Percentiles rank a stretch among this genome's conserved stretches.
phyloP scores from a whole-genome alignment of 2,113 vertebrate genomes.

The Romanogobio albipinnatus region DNA sequence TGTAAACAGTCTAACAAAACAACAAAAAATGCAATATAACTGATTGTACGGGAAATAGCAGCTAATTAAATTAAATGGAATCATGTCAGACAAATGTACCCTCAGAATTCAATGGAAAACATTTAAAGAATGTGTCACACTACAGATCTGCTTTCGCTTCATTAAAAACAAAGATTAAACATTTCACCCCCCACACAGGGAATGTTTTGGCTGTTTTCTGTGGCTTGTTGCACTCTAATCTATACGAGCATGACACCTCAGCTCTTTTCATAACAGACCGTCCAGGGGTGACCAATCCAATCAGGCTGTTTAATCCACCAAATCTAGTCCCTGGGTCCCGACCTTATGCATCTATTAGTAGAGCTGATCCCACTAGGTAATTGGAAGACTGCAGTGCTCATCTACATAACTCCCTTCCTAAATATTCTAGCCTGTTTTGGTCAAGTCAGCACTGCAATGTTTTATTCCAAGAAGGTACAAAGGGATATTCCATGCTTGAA shows the following conservation, averaged over 20 bases:
- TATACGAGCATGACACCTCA: conserved; percentile 4
- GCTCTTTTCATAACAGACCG: not conserved
- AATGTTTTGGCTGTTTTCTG: not conserved
- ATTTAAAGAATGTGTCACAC: not conserved
- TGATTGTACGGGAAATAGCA: not conserved
- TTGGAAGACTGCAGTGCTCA: conserved; percentile 37
- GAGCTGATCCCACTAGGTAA: conserved; percentile 30
- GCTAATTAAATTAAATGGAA: not conserved
- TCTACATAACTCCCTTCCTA: conserved; percentile 6
- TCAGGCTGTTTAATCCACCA: conserved; percentile 31
- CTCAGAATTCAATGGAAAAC: not conserved
- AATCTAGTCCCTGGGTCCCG: conserved; percentile 35
- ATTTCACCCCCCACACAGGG: not conserved
- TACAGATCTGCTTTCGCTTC: not conserved
- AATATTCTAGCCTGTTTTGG: not conserved
- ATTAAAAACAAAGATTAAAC: conserved; percentile 36
- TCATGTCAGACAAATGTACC: not conserved
- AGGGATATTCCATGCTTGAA: not conserved
- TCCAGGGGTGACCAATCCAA: conserved; percentile 31
- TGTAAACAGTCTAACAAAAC: not conserved
- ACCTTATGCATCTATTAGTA: conserved; percentile 43
- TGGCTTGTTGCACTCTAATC: not conserved
- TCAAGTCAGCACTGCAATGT: conserved; percentile 23
- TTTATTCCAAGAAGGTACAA: not conserved
- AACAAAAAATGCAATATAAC: not conserved